phyloP scores from a whole-genome alignment of 2,888 invertebrate genomes.

The Pheosia tremula region DNA sequence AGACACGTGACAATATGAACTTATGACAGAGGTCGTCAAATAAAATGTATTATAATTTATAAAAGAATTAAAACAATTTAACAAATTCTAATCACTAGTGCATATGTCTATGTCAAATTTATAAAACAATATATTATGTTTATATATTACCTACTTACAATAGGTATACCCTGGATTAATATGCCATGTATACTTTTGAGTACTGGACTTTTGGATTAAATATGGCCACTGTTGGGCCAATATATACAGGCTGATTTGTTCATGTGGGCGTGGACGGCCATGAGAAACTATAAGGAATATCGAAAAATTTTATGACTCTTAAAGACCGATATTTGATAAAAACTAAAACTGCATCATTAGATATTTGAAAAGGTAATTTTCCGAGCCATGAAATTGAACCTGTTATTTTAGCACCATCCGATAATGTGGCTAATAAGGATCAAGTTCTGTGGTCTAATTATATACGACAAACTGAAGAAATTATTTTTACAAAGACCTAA shows the following conservation, averaged over 20 bases:
- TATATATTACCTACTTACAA: background rate
- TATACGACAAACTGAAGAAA: no score
- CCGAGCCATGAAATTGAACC: no score
- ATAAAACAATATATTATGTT: background rate
- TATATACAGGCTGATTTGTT: background rate
- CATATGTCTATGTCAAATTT: background rate
- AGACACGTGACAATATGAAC: slow-evolving; percentile 7
- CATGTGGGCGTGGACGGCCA: no score
- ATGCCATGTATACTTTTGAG: background rate
- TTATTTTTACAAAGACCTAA: no score
- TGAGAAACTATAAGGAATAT: no score
- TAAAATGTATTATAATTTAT: slow-evolving; percentile 9
- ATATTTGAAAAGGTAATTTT: no score
- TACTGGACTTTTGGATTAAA: background rate
- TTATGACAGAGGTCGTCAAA: slow-evolving; percentile 10
- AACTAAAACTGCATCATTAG: no score
- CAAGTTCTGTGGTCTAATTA: no score
- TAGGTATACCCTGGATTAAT: background rate
- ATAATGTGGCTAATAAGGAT: no score
- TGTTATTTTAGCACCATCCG: no score
- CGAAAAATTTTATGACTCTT: no score
- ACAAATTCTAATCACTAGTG: background rate
- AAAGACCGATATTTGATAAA: no score
- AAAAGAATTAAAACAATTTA: slow-evolving; percentile 1
- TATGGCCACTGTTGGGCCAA: background rate